These are phyloP conservation scores for Verasper variegatus DNA, from an alignment of 2,113 vertebrate genomes.

Conservation along the genomic window DNA sequence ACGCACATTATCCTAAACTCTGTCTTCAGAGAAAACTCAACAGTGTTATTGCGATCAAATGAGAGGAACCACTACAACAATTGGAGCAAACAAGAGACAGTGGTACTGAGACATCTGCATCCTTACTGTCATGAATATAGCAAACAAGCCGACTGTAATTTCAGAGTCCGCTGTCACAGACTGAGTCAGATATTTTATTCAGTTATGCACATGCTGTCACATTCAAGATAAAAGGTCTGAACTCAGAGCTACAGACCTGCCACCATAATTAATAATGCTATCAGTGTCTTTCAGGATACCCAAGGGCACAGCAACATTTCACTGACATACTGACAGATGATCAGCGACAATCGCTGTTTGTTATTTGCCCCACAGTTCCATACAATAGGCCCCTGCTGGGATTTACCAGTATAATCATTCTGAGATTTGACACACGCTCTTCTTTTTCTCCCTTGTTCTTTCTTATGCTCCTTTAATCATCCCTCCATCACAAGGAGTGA, in stretches of 20 bases:
- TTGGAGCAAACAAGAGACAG: too few relatives aligned
- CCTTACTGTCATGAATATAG: neutral
- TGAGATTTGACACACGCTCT: slow-evolving; percentile 18
- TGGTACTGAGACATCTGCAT: neutral
- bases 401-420: slow-evolving; percentile 29
- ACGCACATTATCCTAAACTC: too few relatives aligned
- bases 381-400: slow-evolving; percentile 12
- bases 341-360: slow-evolving; percentile 13
- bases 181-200: neutral
- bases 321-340: slow-evolving; percentile 24
- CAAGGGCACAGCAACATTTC: slow-evolving; percentile 45
- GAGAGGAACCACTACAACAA: too few relatives aligned
- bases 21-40: neutral
- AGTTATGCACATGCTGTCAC: slow-evolving; percentile 13
- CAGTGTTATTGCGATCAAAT: too few relatives aligned
- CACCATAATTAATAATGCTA: slow-evolving; percentile 42
- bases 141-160: neutral
- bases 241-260: slow-evolving; percentile 14
- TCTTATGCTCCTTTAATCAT: neutral
- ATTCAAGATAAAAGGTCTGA: slow-evolving; percentile 31
- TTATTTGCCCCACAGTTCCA: slow-evolving; percentile 36
- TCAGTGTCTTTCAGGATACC: slow-evolving; percentile 32
- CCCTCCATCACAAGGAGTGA: neutral
- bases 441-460: neutral
- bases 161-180: slow-evolving; percentile 1